Evolutionary conservation across 2,888 invertebrate genomes (phyloP).

Genomic region (Ceraclea dissimilis): DNA sequence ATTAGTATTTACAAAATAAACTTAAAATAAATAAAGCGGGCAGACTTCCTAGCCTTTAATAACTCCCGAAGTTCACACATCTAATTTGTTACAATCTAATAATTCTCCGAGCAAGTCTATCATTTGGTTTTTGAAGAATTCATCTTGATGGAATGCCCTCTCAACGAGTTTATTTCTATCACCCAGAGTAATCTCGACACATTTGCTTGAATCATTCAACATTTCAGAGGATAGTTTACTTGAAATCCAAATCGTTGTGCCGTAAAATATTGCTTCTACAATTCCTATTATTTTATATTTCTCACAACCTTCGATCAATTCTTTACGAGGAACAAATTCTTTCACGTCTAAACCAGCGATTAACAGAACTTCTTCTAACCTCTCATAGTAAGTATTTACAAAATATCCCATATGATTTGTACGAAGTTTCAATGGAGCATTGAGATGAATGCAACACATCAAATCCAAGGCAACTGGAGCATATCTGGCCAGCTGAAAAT

Average conservation of each 20-base stretch:
- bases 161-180: constrained; percentile 49
- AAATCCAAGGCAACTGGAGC: constrained; percentile 62
- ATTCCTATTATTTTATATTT: constrained; percentile 48
- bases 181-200: constrained; percentile 46
- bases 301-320: constrained; percentile 41
- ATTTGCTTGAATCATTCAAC: constrained; percentile 44
- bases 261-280: constrained; percentile 47
- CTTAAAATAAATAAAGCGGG: no score
- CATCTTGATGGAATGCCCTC: constrained; percentile 45
- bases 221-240: constrained; percentile 40
- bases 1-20: no score
- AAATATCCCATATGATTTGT: constrained; percentile 37
- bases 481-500: constrained; percentile 61
- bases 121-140: constrained; percentile 43
- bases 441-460: constrained; percentile 48
- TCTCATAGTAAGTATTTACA: constrained; percentile 45
- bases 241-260: constrained; percentile 48
- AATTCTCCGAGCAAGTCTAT: constrained; percentile 50
- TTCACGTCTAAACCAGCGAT: constrained; percentile 36
- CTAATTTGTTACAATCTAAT: no score
- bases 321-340: constrained; percentile 36
- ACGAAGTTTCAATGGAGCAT: constrained; percentile 43
- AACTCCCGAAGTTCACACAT: no score
- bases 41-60: no score
- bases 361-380: constrained; percentile 39